Conservation (phyloP, 2,797 vertebrate genomes). For the Australoheros facetus region DNA sequence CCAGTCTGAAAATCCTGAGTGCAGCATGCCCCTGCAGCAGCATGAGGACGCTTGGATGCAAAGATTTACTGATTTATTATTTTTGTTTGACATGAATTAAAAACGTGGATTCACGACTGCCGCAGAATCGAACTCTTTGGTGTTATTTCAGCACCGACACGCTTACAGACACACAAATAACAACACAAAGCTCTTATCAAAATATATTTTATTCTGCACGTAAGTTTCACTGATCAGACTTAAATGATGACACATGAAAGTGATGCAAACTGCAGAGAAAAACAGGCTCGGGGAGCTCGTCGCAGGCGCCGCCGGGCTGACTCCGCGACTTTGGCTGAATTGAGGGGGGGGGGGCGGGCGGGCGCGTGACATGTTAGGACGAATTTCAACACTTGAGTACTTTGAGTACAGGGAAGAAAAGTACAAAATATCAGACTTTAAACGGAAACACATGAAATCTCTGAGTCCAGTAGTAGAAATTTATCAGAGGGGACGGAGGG, state of each 20-base stretch:
- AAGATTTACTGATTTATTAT: conserved; percentile 10
- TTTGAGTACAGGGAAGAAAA: conserved; percentile 25
- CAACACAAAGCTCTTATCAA: conserved; percentile 88
- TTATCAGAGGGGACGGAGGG: conserved; percentile 1
- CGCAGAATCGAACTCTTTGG: background rate
- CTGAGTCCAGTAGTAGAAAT: background rate
- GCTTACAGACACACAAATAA: conserved; percentile 41
- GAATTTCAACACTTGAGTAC: conserved; percentile 21
- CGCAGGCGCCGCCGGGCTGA: conserved; percentile 12
- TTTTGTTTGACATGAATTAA: conserved; percentile 11
- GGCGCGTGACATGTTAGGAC: background rate
- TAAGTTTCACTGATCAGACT: conserved; percentile 93
- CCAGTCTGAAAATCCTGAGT: too few relatives aligned
- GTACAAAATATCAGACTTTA: conserved; percentile 10
- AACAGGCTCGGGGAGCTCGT: conserved; percentile 46
- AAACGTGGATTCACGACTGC: background rate
- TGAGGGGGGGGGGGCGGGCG: background rate
- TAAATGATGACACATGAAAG: conserved; percentile 97
- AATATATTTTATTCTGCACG: conserved; percentile 99
- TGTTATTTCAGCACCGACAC: background rate
- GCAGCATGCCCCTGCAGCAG: background rate
- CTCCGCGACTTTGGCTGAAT: background rate
- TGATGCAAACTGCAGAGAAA: conserved; percentile 89
- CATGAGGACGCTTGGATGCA: background rate
- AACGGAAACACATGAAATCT: conserved; percentile 8